phyloP scores from a whole-genome alignment of 2,113 vertebrate species.

The Cairina moschata region DNA sequence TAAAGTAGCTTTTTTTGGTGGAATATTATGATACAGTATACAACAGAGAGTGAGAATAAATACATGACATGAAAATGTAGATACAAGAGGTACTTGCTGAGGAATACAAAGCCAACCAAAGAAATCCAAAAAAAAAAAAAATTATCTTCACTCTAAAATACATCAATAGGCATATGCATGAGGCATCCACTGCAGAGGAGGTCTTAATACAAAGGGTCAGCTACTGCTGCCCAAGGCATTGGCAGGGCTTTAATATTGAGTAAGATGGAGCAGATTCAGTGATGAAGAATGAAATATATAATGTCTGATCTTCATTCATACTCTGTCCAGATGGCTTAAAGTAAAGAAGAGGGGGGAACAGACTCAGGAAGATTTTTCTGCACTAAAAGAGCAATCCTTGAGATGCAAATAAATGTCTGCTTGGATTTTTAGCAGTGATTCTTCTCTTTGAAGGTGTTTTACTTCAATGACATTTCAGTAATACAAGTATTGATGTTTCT shows the following conservation, averaged over 20 bases:
- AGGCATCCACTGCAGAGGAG: neutral
- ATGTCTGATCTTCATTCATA: neutral
- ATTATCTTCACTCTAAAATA: conserved; percentile 34
- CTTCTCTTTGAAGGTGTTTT: neutral
- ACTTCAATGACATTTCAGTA: neutral
- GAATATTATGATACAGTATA: neutral
- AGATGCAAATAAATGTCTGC: neutral
- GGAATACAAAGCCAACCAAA: neutral
- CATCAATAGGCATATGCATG: conserved; percentile 17
- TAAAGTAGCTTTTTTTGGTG: neutral
- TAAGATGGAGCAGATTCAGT: neutral
- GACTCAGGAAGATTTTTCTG: neutral
- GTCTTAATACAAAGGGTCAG: conserved; percentile 41
- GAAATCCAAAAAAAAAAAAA: neutral
- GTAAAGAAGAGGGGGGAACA: neutral
- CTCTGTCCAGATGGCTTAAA: neutral
- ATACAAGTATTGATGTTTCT: neutral
- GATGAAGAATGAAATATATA: neutral
- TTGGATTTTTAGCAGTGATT: neutral
- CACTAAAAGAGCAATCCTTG: neutral
- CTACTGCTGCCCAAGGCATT: neutral
- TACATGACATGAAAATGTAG: neutral
- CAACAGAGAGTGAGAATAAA: neutral
- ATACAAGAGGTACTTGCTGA: neutral
- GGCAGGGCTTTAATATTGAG: neutral